Evolutionary conservation across 2,888 invertebrate genomes (phyloP).

Genomic region (Campoletis raptor): DNA sequence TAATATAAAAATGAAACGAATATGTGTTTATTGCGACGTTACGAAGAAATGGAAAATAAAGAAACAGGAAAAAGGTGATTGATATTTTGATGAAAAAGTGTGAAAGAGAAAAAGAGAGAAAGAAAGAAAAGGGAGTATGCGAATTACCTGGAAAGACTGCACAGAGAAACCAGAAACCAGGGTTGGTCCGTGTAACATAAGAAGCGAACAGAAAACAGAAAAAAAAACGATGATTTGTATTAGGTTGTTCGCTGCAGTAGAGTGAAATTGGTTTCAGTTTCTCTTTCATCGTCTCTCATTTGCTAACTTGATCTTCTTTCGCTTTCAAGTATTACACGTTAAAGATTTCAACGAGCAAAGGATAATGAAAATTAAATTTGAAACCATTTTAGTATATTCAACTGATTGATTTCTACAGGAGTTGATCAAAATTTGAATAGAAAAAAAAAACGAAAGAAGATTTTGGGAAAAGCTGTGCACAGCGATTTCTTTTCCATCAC

Average conservation of each 20-base stretch:
- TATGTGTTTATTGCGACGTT: conserved; percentile 13
- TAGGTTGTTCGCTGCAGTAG: conserved; percentile 77
- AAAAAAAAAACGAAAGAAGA: conserved; percentile 51
- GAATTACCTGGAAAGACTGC: conserved; percentile 84
- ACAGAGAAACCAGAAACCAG: conserved; percentile 84
- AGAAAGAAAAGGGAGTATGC: conserved; percentile 75
- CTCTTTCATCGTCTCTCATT: conserved; percentile 42
- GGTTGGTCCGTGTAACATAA: conserved; percentile 83
- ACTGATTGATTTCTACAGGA: background rate
- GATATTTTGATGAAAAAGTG: conserved; percentile 6
- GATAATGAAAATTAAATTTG: background rate
- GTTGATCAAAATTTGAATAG: background rate
- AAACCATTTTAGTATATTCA: background rate
- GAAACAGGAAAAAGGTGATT: conserved; percentile 21
- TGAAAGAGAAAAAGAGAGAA: conserved; percentile 56
- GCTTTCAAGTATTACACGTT: conserved; percentile 18
- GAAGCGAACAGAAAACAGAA: conserved; percentile 84
- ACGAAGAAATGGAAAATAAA: conserved; percentile 41
- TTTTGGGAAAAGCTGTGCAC: conserved; percentile 52
- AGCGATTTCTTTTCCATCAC: conserved; percentile 35
- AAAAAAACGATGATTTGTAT: conserved; percentile 79
- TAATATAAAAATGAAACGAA: background rate
- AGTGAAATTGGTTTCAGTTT: conserved; percentile 51
- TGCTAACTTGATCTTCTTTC: conserved; percentile 51
- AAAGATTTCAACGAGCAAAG: conserved; percentile 1